Conservation (phyloP, 2,888 invertebrate genomes). For the Kuschelorhynchus macadamiae region DNA sequence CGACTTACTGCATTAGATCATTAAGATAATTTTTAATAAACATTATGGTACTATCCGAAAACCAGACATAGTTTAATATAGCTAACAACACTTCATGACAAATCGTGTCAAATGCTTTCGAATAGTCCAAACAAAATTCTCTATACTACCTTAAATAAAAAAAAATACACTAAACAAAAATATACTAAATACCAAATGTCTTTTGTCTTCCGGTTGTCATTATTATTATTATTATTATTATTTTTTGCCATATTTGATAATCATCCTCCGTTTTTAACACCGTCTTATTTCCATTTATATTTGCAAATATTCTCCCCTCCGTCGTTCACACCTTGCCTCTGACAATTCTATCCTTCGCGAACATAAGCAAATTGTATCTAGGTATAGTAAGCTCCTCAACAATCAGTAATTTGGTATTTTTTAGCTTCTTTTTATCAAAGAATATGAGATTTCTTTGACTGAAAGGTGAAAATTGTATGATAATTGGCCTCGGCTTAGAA, state of each 20-base stretch:
- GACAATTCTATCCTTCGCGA: constrained; percentile 10
- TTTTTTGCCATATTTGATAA: background rate
- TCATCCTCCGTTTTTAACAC: constrained; percentile 11
- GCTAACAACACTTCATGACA: too few species aligned
- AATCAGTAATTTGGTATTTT: constrained; percentile 1
- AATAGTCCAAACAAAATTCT: background rate
- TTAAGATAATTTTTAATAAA: background rate
- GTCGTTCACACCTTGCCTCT: constrained; percentile 1
- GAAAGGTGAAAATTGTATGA: too few species aligned
- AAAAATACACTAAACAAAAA: background rate
- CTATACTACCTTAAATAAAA: background rate
- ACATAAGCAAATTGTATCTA: constrained; percentile 4
- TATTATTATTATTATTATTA: too few species aligned
- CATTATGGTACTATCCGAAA: background rate
- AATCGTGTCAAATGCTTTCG: too few species aligned
- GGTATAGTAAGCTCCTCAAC: constrained; percentile 4
- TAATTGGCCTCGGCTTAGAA: too few species aligned
- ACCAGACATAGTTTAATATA: too few species aligned
- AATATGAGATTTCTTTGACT: too few species aligned
- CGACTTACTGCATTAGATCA: background rate
- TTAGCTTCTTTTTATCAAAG: background rate
- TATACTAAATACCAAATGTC: too few species aligned
- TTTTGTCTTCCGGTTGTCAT: too few species aligned
- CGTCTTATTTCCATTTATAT: constrained; percentile 20
- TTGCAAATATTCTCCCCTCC: constrained; percentile 9